Base-by-base conservation (phyloP, 1,140 invertebrate genomes). In the Coboldia fuscipes region DNA sequence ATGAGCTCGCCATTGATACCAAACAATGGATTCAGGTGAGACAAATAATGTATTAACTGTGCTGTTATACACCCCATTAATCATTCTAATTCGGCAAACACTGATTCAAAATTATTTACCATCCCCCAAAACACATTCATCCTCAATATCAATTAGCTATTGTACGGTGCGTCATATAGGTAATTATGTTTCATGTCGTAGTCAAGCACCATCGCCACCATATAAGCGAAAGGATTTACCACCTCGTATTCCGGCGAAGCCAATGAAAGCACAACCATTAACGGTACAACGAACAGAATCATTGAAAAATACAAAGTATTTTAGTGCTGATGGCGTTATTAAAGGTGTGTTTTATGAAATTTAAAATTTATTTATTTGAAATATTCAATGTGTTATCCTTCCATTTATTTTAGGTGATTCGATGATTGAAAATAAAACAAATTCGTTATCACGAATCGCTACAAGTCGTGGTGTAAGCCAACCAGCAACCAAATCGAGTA, bases 231-330 rank as follows among this genome's bases (percentile, higher is more conserved):
- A 65, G 8, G 69, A 69, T 30, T 57, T 61, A 19, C 66, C 68
- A 7, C 58, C 71, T 16, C 44, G 68, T 37, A 54, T 72, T n/a
- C 70, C 70, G 18, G 65, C 66, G 35, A 74, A 74, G 44, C 72
- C 74, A 41, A 70, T 74, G 45, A 53, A 71, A 22, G 72, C 70
- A 5, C 70, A 72, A 43, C 73, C 71, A 16, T 42, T 75, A 18
- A 73, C 71, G 0, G n/a, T n/a, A n/a, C n/a, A n/a, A n/a, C n/a
- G n/a, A n/a, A n/a, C n/a, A n/a, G n/a, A n/a, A n/a, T n/a, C n/a
- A n/a, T n/a, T n/a, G n/a, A n/a, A n/a, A 27, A 27, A 27, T 3
- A 54, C 61, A 26, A 60, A 56, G 38, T 60, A 60, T 39, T 58
- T 54, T 38, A 63, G 58, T 36, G 61, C 59, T 8, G 61, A 63